Conservation (phyloP, 1,140 invertebrate species). For the Drosophila bocki region DNA sequence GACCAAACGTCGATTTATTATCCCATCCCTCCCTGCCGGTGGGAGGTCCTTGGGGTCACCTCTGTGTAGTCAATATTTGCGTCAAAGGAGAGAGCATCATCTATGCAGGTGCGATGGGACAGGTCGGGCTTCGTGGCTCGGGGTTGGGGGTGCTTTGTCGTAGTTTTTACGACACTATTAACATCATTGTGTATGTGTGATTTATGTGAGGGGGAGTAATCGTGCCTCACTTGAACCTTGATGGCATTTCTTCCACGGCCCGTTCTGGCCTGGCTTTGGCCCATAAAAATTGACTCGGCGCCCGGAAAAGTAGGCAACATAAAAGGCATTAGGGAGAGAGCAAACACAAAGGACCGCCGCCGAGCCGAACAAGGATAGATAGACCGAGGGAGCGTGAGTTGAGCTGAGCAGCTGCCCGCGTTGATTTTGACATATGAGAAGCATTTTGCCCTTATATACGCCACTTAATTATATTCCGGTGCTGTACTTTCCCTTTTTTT, state of each 20-base stretch:
- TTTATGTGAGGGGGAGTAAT: constrained; percentile 52
- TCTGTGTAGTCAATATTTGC: constrained; percentile 60
- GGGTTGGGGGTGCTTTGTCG: constrained; percentile 37
- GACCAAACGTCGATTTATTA: constrained; percentile 67
- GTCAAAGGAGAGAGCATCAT: constrained; percentile 44
- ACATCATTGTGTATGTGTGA: constrained; percentile 74
- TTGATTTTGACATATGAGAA: constrained; percentile 79
- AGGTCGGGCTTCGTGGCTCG: constrained; percentile 8
- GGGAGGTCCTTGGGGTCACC: constrained; percentile 43
- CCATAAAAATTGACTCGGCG: constrained; percentile 61
- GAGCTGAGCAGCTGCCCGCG: constrained; percentile 55
- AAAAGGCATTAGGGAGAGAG: constrained; percentile 46
- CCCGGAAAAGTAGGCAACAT: constrained; percentile 56
- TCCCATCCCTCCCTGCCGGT: constrained; percentile 7
- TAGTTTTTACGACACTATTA: constrained; percentile 76
- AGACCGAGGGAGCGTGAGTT: constrained; percentile 2
- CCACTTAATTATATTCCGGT: constrained; percentile 65
- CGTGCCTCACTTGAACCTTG: constrained; percentile 53
- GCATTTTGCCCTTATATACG: constrained; percentile 35
- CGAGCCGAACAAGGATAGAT: constrained; percentile 16
- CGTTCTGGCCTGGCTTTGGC: constrained; percentile 26
- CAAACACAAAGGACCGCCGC: constrained; percentile 39
- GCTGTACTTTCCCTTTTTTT: constrained; percentile 18
- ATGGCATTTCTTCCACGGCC: constrained; percentile 34
- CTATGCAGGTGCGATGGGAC: constrained; percentile 20